Percentiles rank a stretch among this genome's conserved stretches.
Evolutionary conservation across 2,113 vertebrate species (phyloP).

Genomic region (Sylvia atricapilla): DNA sequence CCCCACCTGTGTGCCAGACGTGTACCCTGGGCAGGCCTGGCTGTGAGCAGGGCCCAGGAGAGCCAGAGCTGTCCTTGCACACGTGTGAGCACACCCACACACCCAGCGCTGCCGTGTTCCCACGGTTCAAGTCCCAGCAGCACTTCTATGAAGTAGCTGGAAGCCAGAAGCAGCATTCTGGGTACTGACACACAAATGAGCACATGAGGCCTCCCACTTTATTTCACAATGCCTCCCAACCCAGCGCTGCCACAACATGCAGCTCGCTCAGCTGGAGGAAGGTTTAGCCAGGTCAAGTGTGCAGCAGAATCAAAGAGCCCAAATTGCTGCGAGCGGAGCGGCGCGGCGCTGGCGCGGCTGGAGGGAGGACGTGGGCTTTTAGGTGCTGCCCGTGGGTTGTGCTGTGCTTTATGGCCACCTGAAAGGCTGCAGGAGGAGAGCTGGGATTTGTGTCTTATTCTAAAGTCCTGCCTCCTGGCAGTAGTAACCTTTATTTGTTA

Average conservation of each 20-base stretch:
- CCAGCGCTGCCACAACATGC: conserved; percentile 48
- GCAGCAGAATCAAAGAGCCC: conserved; percentile 43
- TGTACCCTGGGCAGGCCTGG: background rate
- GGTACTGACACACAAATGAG: conserved; percentile 59
- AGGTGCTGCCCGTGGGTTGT: background rate
- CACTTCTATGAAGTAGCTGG: conserved; percentile 54
- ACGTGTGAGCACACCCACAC: conserved; percentile 33
- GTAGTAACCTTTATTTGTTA: background rate
- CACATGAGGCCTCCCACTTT: conserved; percentile 36
- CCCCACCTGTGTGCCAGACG: background rate
- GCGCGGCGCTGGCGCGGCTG: background rate
- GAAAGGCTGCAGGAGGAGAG: background rate
- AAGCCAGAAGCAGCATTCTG: conserved; percentile 46
- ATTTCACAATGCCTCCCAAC: conserved; percentile 54
- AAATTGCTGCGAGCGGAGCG: background rate
- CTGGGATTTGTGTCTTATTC: background rate
- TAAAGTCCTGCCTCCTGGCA: background rate
- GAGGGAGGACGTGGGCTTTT: background rate
- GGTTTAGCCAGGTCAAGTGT: conserved; percentile 64
- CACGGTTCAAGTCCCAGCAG: conserved; percentile 53
- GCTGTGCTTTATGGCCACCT: background rate
- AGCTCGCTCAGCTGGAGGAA: conserved; percentile 41
- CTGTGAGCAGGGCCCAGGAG: background rate
- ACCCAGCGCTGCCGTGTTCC: conserved; percentile 5
- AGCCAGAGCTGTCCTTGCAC: background rate